Conservation (phyloP, 2,113 vertebrate species). For the Boulengeromyrus knoepffleri region DNA sequence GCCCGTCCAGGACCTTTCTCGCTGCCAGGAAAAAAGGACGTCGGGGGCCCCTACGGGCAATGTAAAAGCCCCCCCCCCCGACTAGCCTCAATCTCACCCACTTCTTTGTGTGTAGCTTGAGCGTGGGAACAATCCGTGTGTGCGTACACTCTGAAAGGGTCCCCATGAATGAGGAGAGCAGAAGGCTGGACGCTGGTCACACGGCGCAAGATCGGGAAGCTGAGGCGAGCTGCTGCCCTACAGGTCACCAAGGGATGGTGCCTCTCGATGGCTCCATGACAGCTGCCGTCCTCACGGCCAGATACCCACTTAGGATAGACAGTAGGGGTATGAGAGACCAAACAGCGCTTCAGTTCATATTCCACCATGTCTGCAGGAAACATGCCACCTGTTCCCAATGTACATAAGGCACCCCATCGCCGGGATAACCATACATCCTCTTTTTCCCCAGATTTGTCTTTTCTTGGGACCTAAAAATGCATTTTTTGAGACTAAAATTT, state of each 20-base stretch:
- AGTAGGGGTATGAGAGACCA: neutral
- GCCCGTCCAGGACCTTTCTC: neutral
- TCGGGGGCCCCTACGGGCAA: neutral
- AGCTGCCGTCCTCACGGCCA: neutral
- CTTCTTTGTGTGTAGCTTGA: neutral
- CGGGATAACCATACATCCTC: neutral
- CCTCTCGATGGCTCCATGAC: neutral
- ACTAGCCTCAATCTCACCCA: neutral
- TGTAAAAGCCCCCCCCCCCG: neutral
- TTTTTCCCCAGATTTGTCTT: neutral
- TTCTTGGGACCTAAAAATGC: neutral
- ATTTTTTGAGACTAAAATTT: neutral
- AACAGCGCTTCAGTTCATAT: neutral
- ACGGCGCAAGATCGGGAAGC: neutral
- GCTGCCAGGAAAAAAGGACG: neutral
- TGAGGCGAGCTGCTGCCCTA: neutral
- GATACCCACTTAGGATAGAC: neutral
- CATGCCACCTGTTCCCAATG: neutral
- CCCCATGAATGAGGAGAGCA: neutral
- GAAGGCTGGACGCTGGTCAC: neutral
- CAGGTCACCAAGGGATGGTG: neutral
- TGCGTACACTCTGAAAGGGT: neutral
- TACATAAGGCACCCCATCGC: neutral
- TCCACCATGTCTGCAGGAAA: neutral
- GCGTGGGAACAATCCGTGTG: neutral